Evolutionary conservation across 2,888 invertebrate genomes (phyloP).

Genomic region (Argyra leucocephala): DNA sequence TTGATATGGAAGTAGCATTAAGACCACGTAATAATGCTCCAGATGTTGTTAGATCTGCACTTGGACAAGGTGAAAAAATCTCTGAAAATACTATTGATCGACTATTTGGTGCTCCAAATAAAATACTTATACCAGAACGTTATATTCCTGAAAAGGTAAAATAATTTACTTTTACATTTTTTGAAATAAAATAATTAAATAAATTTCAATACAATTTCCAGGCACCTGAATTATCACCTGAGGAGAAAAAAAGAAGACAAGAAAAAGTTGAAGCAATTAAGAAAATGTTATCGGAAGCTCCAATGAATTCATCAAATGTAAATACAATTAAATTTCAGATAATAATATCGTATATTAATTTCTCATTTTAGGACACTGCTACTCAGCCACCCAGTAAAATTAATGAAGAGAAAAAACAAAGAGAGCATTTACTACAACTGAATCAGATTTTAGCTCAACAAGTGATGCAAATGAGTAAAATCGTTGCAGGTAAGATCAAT

Average conservation of each 20-base stretch:
- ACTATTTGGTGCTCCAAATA: constrained; percentile 75
- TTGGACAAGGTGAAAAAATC: constrained; percentile 48
- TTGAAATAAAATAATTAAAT: constrained; percentile 4
- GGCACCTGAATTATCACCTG: constrained; percentile 73
- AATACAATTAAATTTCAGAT: constrained; percentile 21
- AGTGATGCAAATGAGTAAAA: constrained; percentile 91
- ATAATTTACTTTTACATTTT: background rate
- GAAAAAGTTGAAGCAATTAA: constrained; percentile 86
- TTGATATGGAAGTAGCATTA: constrained; percentile 78
- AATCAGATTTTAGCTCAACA: constrained; percentile 87
- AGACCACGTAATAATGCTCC: constrained; percentile 68
- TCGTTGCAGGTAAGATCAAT: constrained; percentile 76
- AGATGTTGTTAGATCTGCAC: constrained; percentile 76
- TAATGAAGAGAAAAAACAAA: constrained; percentile 74
- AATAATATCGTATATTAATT: background rate
- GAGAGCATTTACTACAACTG: constrained; percentile 79
- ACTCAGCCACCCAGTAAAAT: constrained; percentile 59
- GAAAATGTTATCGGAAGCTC: constrained; percentile 74
- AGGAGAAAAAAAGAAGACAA: constrained; percentile 71
- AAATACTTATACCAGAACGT: constrained; percentile 83
- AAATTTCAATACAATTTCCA: constrained; percentile 30
- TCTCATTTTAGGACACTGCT: constrained; percentile 26
- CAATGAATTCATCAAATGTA: constrained; percentile 41
- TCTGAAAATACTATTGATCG: constrained; percentile 73
- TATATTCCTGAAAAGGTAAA: constrained; percentile 79